Evolutionary conservation across 2,888 invertebrate species (phyloP), one percentile per base, ranked within the genome.

Genomic region (Apodemia duryi): DNA sequence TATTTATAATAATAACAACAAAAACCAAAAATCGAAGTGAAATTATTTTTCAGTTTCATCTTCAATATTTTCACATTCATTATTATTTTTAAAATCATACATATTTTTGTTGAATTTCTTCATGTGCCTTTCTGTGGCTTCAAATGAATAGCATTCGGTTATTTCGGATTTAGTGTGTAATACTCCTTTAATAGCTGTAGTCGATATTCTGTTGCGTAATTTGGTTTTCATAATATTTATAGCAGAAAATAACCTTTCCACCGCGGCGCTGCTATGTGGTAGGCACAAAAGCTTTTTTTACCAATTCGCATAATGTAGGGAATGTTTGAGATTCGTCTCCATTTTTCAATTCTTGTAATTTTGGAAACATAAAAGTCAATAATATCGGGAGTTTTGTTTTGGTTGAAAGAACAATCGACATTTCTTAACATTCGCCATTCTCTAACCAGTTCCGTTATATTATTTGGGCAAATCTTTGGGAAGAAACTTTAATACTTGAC

Each of bases 151-250:
- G 68, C 69, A 69, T 65, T 70, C 65, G 11, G 65, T 64, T 68
- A 69, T 66, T 67, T 67, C 60, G 60, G 64, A 65, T 70, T 71
- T 66, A 61, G 66, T 70, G 64, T 68, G 66, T 66, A 70, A 68
- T 65, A 61, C 64, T 64, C 70, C 68, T 71, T 71, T 70, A 66
- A 68, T 70, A 67, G 68, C 57, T 52, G 52, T 52, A 52, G 71
- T 70, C 46, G 65, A 70, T 63, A 70, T 65, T 71, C 65, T 71
- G 32, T 72, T 70, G 54, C 70, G 51, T 68, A 68, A 65, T 67
- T 72, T 70, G 60, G 65, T 69, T 69, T 72, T 71, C 68, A 70
- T 69, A 65, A 70, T 68, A 70, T 68, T 67, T 66, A 70, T 60
- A 13, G 46, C 57, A 32, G 68, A 68, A 71, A 69, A 70, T 63